Evolutionary conservation across 2,113 vertebrate genomes (phyloP).

Genomic region (Uria lomvia): DNA sequence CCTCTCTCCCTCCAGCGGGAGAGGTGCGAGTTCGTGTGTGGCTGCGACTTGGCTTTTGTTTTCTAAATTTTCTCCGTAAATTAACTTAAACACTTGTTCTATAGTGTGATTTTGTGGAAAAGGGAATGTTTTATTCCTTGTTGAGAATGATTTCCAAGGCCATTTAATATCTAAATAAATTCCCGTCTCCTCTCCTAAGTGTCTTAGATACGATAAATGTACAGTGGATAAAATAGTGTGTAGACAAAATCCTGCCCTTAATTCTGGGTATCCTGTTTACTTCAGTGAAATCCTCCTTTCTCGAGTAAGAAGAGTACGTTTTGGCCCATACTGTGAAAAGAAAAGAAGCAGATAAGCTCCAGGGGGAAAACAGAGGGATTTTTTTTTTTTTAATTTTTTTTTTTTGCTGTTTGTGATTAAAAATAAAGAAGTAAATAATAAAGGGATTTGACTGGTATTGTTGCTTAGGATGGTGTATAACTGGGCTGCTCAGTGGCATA

Average conservation of each 20-base stretch:
- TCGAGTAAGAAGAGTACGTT: background rate
- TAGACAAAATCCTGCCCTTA: conserved; percentile 32
- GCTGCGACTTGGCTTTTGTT: conserved; percentile 16
- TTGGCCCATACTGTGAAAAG: background rate
- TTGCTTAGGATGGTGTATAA: conserved; percentile 3
- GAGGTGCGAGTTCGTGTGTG: background rate
- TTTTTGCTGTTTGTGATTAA: conserved; percentile 19
- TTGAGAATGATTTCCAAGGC: conserved; percentile 31
- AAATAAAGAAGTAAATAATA: conserved; percentile 57
- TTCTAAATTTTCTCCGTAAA: conserved; percentile 24
- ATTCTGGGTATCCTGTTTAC: conserved; percentile 37
- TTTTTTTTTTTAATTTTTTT: background rate
- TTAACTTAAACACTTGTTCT: conserved; percentile 29
- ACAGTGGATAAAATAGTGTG: background rate
- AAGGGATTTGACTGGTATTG: background rate
- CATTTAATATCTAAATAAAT: conserved; percentile 31
- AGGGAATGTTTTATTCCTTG: conserved; percentile 35
- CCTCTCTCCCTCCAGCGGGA: background rate
- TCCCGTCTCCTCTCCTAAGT: background rate
- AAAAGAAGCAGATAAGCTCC: background rate
- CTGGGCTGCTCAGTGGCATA: conserved; percentile 39
- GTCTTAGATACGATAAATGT: background rate
- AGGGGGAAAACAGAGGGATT: background rate
- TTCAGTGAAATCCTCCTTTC: conserved; percentile 28
- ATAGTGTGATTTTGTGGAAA: conserved; percentile 5